Base-by-base conservation (phyloP, 2,888 invertebrate species). In the Mimachlamys varia region DNA sequence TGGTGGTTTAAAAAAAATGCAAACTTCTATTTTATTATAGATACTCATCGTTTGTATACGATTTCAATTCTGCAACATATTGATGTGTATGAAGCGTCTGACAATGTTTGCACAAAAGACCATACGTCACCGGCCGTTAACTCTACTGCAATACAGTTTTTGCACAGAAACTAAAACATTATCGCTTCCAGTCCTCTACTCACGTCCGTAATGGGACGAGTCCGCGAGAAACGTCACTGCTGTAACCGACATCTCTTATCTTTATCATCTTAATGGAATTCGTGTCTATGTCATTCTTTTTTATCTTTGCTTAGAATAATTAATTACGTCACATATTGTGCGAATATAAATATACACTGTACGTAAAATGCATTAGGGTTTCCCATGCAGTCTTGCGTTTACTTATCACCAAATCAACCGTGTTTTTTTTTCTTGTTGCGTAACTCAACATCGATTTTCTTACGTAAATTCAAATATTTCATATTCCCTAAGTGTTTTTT, bases 221-320 rank as follows among this genome's bases (percentile, higher is more conserved):
- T 76, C 27, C 76, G 76, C 33, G 76, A 10, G 33, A 27, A 76
- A 76, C 76, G 76, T 10, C 76, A 76, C n/a, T n/a, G n/a, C n/a
- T n/a, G n/a, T n/a, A n/a, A n/a, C n/a, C n/a, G n/a, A n/a, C 33
- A 27, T 76, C 33, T 76, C 33, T 33, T 76, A 76, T 76, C 76
- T 76, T 76, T 76, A 10, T 76, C 76, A 76, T 76, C 76, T 76
- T 33, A 76, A 76, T 76, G 76, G 76, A 76, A 33, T 10, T 10
- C 27, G 33, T 76, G 76, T 76, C 76, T 76, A 76, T 33, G 76
- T 76, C 53, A 12, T 50, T 33, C 0, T 76, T 33, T 76, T 58
- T 76, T 76, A 76, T 76, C 76, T 76, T 12, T 76, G 76, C 7
- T 76, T 33, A 76, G 76, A 76, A 76, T 76, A 76, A 76, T 76